A percentile compares a stretch with the other conserved stretches of the same genome.
Conservation (phyloP, 2,113 vertebrate genomes). For the Silurus meridionalis region DNA sequence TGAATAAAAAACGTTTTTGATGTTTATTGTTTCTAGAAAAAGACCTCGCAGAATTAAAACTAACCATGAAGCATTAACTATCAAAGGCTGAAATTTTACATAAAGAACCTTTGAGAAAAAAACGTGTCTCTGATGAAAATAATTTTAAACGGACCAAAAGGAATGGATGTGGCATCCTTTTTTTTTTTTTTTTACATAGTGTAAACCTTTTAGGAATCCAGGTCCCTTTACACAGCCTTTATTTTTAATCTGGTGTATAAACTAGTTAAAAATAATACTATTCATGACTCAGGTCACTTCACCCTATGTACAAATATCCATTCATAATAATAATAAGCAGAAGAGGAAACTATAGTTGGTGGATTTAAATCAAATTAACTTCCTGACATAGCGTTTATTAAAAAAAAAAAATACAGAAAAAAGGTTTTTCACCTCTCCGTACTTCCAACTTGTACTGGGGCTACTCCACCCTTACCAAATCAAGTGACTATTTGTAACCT, state of each 20-base stretch:
- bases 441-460: not conserved
- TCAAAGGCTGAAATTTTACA: not conserved
- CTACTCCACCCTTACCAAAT: not conserved
- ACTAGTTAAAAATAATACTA: too few relatives aligned
- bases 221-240: too few relatives aligned
- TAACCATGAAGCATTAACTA: not conserved
- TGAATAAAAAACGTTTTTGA: too few relatives aligned
- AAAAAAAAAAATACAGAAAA: too few relatives aligned
- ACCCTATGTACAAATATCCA: too few relatives aligned
- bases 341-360: not conserved
- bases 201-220: too few relatives aligned
- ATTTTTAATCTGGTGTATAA: too few relatives aligned
- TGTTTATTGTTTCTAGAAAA: not conserved
- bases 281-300: too few relatives aligned
- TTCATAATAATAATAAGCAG: not conserved
- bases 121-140: too few relatives aligned
- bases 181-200: too few relatives aligned
- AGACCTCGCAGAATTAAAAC: not conserved
- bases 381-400: not conserved
- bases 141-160: too few relatives aligned
- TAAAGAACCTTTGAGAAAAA: not conserved
- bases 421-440: not conserved
- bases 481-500: not conserved
- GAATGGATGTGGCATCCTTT: too few relatives aligned
- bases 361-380: not conserved